Conservation (phyloP, 2,113 vertebrate species). For the Dipodomys ordii region DNA sequence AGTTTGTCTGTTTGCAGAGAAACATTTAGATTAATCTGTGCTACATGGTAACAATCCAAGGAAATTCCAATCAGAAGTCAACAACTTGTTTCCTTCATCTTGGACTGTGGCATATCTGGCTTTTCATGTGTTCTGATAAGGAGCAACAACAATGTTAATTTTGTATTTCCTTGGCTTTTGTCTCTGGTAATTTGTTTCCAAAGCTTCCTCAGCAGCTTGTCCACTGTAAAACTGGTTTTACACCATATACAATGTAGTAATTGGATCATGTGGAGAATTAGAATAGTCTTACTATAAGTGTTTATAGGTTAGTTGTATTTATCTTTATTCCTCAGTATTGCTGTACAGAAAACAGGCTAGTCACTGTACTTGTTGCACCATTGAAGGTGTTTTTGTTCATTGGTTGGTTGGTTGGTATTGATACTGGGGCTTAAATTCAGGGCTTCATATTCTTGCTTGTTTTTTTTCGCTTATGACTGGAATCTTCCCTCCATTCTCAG, state of each 20-base stretch:
- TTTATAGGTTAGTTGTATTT: neutral
- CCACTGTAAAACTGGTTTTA: neutral
- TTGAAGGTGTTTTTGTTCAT: neutral
- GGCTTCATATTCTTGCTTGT: too few relatives aligned
- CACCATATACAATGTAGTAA: too few relatives aligned
- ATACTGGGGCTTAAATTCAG: too few relatives aligned
- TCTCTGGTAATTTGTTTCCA: slow-evolving; percentile 16
- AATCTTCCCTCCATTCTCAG: too few relatives aligned
- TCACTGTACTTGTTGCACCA: neutral
- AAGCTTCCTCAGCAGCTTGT: neutral
- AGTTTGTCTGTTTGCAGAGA: slow-evolving; percentile 27
- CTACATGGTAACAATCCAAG: slow-evolving; percentile 57
- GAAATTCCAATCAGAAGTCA: slow-evolving; percentile 59
- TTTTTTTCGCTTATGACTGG: too few relatives aligned
- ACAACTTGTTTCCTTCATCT: slow-evolving; percentile 31
- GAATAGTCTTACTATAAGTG: neutral
- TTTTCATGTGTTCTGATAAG: slow-evolving; percentile 57
- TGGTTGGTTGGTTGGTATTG: too few relatives aligned
- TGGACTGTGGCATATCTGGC: neutral
- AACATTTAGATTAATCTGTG: slow-evolving; percentile 34
- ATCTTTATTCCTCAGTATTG: neutral
- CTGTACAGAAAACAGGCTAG: neutral
- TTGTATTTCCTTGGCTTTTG: slow-evolving; percentile 70
- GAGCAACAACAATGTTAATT: slow-evolving; percentile 60
- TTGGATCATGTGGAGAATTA: neutral